Evolutionary conservation across 2,888 invertebrate species (phyloP), one percentile per base, ranked within the genome.

Genomic region (Himalopsyche anomala): DNA sequence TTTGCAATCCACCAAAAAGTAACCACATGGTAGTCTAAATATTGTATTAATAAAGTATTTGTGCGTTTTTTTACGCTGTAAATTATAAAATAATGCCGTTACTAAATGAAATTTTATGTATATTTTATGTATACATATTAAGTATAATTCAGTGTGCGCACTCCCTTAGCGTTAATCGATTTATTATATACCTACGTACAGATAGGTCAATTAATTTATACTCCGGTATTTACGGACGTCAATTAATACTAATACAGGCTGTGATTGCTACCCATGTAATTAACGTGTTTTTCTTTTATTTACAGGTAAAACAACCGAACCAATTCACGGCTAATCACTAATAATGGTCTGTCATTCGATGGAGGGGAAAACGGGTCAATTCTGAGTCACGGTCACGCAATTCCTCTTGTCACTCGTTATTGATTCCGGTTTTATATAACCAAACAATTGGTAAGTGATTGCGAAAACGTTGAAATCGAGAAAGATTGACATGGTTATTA

Each of bases 221-320:
- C 19, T 4, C 19, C 28, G n/a, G 62, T n/a, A n/a, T 19, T 62
- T 6, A 28, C 8, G 28, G 19, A 4, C 28, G 8, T 19, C 28
- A 62, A 62, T 62, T 62, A 28, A 62, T 62, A 11, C 28, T 62
- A 51, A 51, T 51, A 51, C 51, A 15, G 15, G 0, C 51, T 6
- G 62, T 62, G 62, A 28, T 62, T 62, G 19, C 62, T 4, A 28
- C 15, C 19, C 62, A 28, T 62, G n/a, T 62, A 62, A 62, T 62
- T 62, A 62, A 62, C 62, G 15, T 62, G n/a, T 62, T 62, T 62
- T 62, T 62, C 62, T 62, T 62, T 62, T 62, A 62, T 62, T 62
- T 62, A 9, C 62, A 62, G 62, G 62, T 62, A 62, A 62, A 62
- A 62, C 28, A n/a, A 62, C 19, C 62, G 28, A 62, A 19, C 28